These are phyloP conservation scores for Pseudopipra pipra DNA, from an alignment of 2,113 vertebrate species.

Conservation along the genomic window DNA sequence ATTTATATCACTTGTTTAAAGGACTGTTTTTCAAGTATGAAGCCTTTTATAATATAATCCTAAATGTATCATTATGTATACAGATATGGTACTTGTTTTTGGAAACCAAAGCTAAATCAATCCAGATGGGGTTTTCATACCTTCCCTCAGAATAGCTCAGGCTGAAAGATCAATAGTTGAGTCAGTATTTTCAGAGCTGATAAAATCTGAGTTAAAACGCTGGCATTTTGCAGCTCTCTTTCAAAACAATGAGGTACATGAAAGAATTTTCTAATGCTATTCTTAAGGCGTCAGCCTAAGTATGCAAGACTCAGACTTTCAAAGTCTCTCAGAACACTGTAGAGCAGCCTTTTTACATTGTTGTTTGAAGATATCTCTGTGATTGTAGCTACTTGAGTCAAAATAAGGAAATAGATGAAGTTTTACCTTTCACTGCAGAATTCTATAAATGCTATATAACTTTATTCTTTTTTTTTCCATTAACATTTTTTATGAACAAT, in stretches of 20 bases:
- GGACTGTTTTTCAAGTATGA: background rate
- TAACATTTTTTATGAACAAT: background rate
- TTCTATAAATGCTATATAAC: background rate
- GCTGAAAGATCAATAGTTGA: constrained; percentile 41
- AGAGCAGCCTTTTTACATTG: background rate
- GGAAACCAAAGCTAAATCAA: constrained; percentile 35
- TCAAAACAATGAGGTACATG: constrained; percentile 20
- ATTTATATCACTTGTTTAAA: background rate
- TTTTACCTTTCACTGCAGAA: background rate
- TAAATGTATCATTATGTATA: constrained; percentile 8
- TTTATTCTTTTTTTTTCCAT: background rate
- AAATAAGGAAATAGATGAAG: background rate
- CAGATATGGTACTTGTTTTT: constrained; percentile 1
- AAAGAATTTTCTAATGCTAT: constrained; percentile 8
- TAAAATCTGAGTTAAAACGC: constrained; percentile 41
- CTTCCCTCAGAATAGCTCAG: background rate
- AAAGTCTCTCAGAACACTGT: background rate
- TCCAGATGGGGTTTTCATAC: constrained; percentile 30
- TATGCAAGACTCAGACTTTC: background rate
- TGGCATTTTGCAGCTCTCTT: constrained; percentile 10
- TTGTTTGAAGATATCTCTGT: background rate
- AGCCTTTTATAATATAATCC: background rate
- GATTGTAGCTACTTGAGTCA: background rate
- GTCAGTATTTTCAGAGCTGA: constrained; percentile 36
- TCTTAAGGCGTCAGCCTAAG: background rate